These are phyloP conservation scores for Esox niger DNA, from an alignment of 2,113 vertebrate species.

Conservation along the genomic window DNA sequence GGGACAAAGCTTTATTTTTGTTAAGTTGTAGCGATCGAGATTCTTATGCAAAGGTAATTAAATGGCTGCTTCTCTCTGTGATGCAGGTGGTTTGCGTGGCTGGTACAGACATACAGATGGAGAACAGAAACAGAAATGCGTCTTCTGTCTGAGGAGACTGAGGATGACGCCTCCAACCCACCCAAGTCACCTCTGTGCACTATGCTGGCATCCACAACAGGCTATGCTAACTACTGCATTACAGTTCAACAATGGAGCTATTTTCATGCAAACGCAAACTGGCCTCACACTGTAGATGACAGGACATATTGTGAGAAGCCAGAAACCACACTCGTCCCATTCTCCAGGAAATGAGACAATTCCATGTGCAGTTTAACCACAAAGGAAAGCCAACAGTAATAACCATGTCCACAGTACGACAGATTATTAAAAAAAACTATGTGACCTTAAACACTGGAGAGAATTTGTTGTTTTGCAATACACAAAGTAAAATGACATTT, in stretches of 20 bases:
- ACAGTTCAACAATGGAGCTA: conserved; percentile 62
- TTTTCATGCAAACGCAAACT: conserved; percentile 61
- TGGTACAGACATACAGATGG: conserved; percentile 26
- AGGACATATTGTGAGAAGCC: conserved; percentile 49
- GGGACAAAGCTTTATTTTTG: conserved; percentile 58
- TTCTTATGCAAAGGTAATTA: conserved; percentile 76
- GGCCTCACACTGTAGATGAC: conserved; percentile 56
- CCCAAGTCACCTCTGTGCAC: conserved; percentile 22
- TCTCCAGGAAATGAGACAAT: conserved; percentile 39
- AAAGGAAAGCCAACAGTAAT: conserved; percentile 24
- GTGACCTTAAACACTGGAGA: conserved; percentile 21
- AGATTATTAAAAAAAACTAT: conserved; percentile 29
- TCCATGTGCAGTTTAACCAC: conserved; percentile 35
- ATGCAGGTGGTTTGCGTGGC: conserved; percentile 18
- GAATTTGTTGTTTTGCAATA: background rate
- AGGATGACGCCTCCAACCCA: too few relatives aligned
- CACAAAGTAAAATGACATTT: background rate
- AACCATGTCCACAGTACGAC: conserved; percentile 1
- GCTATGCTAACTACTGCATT: conserved; percentile 67
- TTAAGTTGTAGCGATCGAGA: conserved; percentile 61
- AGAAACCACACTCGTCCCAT: conserved; percentile 48
- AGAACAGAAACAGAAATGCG: background rate
- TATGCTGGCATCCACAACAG: conserved; percentile 44
- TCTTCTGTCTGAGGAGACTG: too few relatives aligned
- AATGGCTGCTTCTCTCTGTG: conserved; percentile 61